Conservation (phyloP, 1,140 invertebrate genomes). For the Holcopasites calliopsidis region DNA sequence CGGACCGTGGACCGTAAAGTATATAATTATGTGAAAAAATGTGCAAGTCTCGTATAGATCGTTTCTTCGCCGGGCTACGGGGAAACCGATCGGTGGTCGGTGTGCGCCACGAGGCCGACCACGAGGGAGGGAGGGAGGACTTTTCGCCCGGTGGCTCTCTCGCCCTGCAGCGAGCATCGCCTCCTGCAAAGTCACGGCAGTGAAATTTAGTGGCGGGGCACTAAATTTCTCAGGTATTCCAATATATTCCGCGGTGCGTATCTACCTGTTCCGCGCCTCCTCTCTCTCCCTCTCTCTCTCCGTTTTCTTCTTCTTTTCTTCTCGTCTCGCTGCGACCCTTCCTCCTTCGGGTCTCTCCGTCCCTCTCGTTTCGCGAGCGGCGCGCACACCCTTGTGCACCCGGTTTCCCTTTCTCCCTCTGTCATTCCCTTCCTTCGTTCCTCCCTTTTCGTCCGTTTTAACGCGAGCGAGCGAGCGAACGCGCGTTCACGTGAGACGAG, state of each 20-base stretch:
- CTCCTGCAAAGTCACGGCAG: conserved; percentile 72
- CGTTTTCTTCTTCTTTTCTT: neutral
- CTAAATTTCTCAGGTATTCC: conserved; percentile 79
- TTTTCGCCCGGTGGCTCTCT: conserved; percentile 68
- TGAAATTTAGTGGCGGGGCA: conserved; percentile 74
- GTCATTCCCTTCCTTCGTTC: conserved; percentile 7
- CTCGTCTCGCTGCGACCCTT: conserved; percentile 27
- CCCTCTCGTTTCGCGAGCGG: conserved; percentile 27
- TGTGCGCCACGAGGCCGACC: neutral
- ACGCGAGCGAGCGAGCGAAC: conserved; percentile 32
- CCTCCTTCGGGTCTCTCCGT: conserved; percentile 9
- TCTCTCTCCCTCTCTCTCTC: conserved; percentile 8
- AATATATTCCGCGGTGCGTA: conserved; percentile 78
- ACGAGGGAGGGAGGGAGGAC: conserved; percentile 8
- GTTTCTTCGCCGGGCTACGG: neutral
- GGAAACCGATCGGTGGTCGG: neutral
- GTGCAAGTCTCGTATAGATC: neutral
- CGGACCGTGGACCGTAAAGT: conserved; percentile 17
- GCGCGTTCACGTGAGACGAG: conserved; percentile 64
- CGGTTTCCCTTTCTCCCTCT: neutral
- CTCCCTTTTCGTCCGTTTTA: conserved; percentile 7
- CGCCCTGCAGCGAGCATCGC: conserved; percentile 60
- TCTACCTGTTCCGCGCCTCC: conserved; percentile 73
- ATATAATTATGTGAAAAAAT: conserved; percentile 38
- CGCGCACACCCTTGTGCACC: conserved; percentile 19